These are phyloP conservation scores for Callionymus lyra DNA, from an alignment of 2,113 vertebrate species.

Conservation along the genomic window DNA sequence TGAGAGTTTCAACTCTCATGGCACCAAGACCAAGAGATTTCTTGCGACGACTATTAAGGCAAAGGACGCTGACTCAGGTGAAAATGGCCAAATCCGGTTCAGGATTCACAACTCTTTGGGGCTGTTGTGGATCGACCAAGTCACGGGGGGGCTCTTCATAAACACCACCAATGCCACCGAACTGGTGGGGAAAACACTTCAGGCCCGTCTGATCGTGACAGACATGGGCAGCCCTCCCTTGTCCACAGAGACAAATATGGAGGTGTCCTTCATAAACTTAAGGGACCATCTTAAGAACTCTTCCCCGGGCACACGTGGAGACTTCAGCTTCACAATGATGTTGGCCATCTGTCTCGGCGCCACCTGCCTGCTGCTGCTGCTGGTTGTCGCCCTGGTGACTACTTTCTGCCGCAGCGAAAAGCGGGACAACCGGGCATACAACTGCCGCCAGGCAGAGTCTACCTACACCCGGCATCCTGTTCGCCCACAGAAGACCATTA, in stretches of 20 bases:
- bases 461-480: constrained; percentile 80
- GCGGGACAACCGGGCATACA: constrained; percentile 82
- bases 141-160: constrained; percentile 75
- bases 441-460: constrained; percentile 85
- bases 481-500: constrained; percentile 84
- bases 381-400: constrained; percentile 68
- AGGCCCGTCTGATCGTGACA: constrained; percentile 67
- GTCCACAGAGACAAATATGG: constrained; percentile 59
- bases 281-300: constrained; percentile 75
- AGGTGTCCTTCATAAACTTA: constrained; percentile 72
- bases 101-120: constrained; percentile 39
- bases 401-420: constrained; percentile 77
- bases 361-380: constrained; percentile 68
- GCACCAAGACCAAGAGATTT: constrained; percentile 39
- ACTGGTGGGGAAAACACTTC: constrained; percentile 69
- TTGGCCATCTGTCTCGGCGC: constrained; percentile 69
- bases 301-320: constrained; percentile 41
- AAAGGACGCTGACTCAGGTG: constrained; percentile 75
- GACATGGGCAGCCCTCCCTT: constrained; percentile 72
- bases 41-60: constrained; percentile 68
- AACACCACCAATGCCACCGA: constrained; percentile 79
- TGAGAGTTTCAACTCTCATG: constrained; percentile 10
- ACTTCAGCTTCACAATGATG: constrained; percentile 70
- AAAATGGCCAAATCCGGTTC: constrained; percentile 74
- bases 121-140: constrained; percentile 72